These are phyloP conservation scores for Seira sanloemensis DNA, from an alignment of 2,888 invertebrate species.

Conservation along the genomic window DNA sequence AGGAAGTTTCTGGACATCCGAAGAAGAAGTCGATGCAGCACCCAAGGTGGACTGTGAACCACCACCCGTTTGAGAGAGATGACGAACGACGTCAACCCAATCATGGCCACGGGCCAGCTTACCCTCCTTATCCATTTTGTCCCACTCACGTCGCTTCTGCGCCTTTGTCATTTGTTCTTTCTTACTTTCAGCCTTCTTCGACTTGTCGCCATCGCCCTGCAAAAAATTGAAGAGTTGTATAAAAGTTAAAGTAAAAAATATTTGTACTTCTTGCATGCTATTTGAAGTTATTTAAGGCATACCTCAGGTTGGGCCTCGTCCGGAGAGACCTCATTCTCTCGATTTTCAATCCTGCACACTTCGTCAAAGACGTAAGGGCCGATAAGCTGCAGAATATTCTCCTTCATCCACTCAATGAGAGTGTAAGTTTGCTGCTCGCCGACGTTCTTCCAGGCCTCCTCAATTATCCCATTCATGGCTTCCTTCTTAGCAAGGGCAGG, in stretches of 20 bases:
- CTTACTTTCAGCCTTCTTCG: conserved; percentile 56
- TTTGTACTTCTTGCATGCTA: not conserved
- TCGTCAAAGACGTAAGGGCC: conserved; percentile 80
- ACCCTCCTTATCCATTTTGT: conserved; percentile 87
- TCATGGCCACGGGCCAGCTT: conserved; percentile 93
- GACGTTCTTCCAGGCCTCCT: conserved; percentile 88
- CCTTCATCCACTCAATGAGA: conserved; percentile 92
- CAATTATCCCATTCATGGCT: conserved; percentile 80
- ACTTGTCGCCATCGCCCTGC: conserved; percentile 7
- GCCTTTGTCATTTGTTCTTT: conserved; percentile 89
- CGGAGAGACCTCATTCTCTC: conserved; percentile 26
- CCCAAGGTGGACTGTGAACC: not conserved
- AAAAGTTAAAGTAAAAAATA: not conserved
- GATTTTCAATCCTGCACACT: conserved; percentile 46
- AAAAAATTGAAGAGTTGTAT: not conserved
- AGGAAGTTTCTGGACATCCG: not conserved
- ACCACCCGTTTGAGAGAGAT: conserved; percentile 88
- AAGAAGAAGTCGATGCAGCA: not conserved
- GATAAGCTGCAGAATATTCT: conserved; percentile 84
- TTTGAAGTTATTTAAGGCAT: not conserved
- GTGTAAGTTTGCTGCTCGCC: conserved; percentile 97
- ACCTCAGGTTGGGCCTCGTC: not conserved
- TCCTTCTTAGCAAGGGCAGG: conserved; percentile 83
- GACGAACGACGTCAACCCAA: conserved; percentile 98
- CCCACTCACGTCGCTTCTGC: conserved; percentile 93